These are phyloP conservation scores for Paraescarpia echinospica DNA, from an alignment of 1,140 invertebrate species.

Conservation along the genomic window DNA sequence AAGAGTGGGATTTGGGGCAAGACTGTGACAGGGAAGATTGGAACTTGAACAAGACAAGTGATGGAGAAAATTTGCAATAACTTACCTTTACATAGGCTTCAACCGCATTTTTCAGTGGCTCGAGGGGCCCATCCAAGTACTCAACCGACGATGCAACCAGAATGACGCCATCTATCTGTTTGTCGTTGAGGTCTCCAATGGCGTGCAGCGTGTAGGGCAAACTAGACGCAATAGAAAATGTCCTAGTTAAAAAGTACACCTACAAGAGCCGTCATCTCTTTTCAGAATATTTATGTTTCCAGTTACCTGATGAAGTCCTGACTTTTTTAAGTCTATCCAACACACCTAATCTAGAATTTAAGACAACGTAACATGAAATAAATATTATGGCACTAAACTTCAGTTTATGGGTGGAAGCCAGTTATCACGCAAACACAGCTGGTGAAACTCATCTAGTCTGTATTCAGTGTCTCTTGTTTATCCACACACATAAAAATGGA, in stretches of 20 bases:
- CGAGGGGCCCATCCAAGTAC: slow-evolving; percentile 45
- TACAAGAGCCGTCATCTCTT: no score
- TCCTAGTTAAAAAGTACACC: neutral
- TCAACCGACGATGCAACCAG: slow-evolving; percentile 48
- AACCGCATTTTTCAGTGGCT: slow-evolving; percentile 41
- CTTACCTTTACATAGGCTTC: slow-evolving; percentile 45
- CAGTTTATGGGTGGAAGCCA: neutral
- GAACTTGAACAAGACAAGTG: neutral
- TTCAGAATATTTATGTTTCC: no score
- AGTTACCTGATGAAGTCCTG: no score
- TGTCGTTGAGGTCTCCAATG: slow-evolving; percentile 40
- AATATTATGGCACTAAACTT: neutral
- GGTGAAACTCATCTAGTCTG: neutral
- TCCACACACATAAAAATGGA: neutral
- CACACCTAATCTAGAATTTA: no score
- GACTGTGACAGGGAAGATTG: neutral
- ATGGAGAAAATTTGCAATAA: neutral
- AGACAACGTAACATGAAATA: neutral
- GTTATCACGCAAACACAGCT: neutral
- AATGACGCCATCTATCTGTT: slow-evolving; percentile 54
- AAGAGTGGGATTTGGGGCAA: neutral
- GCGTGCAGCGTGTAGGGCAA: neutral
- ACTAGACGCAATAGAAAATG: neutral
- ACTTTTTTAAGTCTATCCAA: no score
- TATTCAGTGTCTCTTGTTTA: neutral